Evolutionary conservation across 2,888 invertebrate genomes (phyloP), one percentile per base, ranked within the genome.

Genomic region (Nemapogon koenigi): DNA sequence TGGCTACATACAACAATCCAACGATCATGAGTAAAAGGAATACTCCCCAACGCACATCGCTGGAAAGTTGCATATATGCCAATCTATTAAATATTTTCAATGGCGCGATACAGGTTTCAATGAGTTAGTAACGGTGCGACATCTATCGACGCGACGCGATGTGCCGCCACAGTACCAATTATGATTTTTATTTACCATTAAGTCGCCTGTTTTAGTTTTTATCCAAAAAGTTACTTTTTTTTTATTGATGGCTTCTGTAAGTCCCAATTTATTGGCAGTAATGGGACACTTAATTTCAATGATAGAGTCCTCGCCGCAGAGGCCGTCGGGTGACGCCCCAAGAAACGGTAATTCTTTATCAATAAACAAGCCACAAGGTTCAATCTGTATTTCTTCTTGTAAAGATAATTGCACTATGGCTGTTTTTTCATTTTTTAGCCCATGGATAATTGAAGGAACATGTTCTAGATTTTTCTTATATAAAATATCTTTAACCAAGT

Each of bases 321-420:
- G 4, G 13, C 46, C 48, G 26, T 46, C 44, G 2, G 48, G 45
- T 3, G 41, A 35, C 10, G 46, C 43, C 4, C 38, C 44, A 4
- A 48, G n/a, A 33, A 39, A 48, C 1, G 37, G 37, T 2, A 28
- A 38, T 27, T 42, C 16, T 38, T 39, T 10, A 22, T 50, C 46
- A 16, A 49, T 44, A 22, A 49, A 49, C 4, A 48, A 14, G 1
- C 45, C 45, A 27, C 46, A 46, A 1, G 35, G 36, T 6, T 32
- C 17, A 33, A 46, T 43, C 10, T 29, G 3, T 3, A 43, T 14
- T 14, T 41, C 37, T 38, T 30, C 30, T 37, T 45, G 44, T 3
- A 6, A 26, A 15, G 16, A 8, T 7, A 47, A 8, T 36, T 43
- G 43, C n/a, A 26, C 26, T 4, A 46, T 22, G 22, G 16, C 16